Base-by-base conservation (phyloP, 2,888 invertebrate species). In the Smittia sp. region DNA sequence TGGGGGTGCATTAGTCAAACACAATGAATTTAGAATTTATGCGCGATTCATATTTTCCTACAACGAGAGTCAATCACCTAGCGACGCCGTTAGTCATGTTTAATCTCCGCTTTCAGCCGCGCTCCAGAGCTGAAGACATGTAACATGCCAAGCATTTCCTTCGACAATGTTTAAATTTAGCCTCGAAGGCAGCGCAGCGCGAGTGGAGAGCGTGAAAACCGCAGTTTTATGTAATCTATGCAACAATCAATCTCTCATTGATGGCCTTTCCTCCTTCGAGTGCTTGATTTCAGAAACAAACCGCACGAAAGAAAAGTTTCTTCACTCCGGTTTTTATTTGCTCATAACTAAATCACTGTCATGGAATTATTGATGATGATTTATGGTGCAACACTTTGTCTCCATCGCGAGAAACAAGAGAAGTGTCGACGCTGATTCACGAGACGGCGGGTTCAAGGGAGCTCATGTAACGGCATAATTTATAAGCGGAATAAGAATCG, bases 1-100 rank as follows among this genome's bases (percentile, higher is more conserved):
- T 63, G 63, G 63, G n/a, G 25, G 27, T 63, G 63, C 63, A 63
- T 63, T 63, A 63, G 63, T 63, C 63, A 63, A n/a, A 27, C 63
- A 63, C 63, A 63, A 63, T 27, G 58, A 58, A 22, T 7, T 22
- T 22, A 27, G 63, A 63, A 15, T 63, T 63, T 63, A 27, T 63
- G 27, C 9, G 58, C 2, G 7, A 6, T 62, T 62, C 62, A 62
- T 25, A 63, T 7, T 58, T 58, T 58, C 58, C n/a, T 46, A 3
- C 46, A 11, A 3, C 20, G 3, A 18, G 18, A 63, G 63, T 63
- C 63, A 63, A 63, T 63, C 27, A 27, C 63, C 63, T 15, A 46
- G 11, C 58, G 58, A 46, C 15, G 46, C n/a, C 58, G 18, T 58
- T 58, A 22, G 18, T 58, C 58, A 58, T 58, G 58, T 58, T 58